Evolutionary conservation across 1,140 invertebrate genomes (phyloP).

Genomic region (Panagrolaimus sp.): DNA sequence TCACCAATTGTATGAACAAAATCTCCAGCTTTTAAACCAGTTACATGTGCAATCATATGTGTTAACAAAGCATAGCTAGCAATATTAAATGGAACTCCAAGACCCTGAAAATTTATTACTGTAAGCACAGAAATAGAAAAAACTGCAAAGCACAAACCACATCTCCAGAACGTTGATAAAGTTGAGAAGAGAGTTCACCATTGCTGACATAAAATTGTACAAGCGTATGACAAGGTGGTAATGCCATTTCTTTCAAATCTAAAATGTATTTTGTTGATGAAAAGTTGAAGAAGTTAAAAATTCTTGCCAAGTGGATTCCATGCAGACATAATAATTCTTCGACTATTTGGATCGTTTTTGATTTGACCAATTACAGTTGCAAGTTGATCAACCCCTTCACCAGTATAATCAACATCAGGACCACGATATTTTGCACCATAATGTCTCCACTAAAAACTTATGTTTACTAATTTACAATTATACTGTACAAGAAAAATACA

Average conservation of each 20-base stretch:
- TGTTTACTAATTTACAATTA: too few relatives aligned
- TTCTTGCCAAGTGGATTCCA: slow-evolving; percentile 70
- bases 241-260: slow-evolving; percentile 84
- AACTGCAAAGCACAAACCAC: slow-evolving; percentile 66
- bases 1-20: slow-evolving; percentile 94
- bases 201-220: slow-evolving; percentile 88
- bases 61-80: slow-evolving; percentile 91
- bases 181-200: slow-evolving; percentile 75
- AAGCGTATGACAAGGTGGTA: slow-evolving; percentile 92
- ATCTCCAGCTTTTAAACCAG: slow-evolving; percentile 80
- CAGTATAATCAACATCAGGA: slow-evolving; percentile 71
- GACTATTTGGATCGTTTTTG: slow-evolving; percentile 75
- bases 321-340: slow-evolving; percentile 84
- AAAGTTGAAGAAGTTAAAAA: not conserved
- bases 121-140: not conserved
- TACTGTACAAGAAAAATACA: too few relatives aligned
- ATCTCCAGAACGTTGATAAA: slow-evolving; percentile 95
- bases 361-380: slow-evolving; percentile 75
- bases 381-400: slow-evolving; percentile 86
- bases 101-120: slow-evolving; percentile 65
- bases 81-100: slow-evolving; percentile 98
- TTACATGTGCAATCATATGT: slow-evolving; percentile 91
- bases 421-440: slow-evolving; percentile 86
- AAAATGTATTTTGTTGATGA: slow-evolving; percentile 23
- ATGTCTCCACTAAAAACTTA: slow-evolving; percentile 86